Base-by-base conservation (phyloP, 2,797 vertebrate genomes). In the Hafferia zeledoni region DNA sequence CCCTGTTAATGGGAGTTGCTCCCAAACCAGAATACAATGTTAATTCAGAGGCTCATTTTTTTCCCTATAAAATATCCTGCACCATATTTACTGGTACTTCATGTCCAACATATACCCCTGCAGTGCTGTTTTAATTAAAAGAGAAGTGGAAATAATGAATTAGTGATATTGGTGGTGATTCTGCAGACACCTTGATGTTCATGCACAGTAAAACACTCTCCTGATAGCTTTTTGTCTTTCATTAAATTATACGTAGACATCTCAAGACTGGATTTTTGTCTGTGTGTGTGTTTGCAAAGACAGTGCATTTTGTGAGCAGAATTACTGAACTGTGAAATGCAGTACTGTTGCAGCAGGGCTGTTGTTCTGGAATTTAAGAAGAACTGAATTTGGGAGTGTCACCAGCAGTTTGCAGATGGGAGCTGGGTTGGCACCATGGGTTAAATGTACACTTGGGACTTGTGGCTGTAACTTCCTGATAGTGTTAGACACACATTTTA, bases 71-170 rank as follows among this genome's bases (percentile, higher is more conserved):
- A 95, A 85, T 70, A 71, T n/a, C 33, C 80, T 47, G 78, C 64
- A 76, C 47, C 35, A 18, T 33, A 59, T 92, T 95, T 91, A 52
- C 81, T 82, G 94, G 39, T 91, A 75, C n/a, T 82, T 70, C 0
- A 0, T 22, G 85, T 90, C 86, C 88, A 94, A 49, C 65, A 15
- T 39, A 57, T 69, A 89, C 39, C 33, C 75, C 75, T 87, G 87
- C 82, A 91, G 82, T 80, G 61, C 28, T 92, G 50, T 89, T 95
- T 76, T 91, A 87, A 69, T 96, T 91, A 95, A 94, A 95, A 82
- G 69, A 82, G 67, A 94, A 95, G 89, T 89, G 76, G 78, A 80
- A 92, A 43, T 87, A 91, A 68, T 68, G 52, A 89, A 71, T 92
- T 92, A 57, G 83, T 94, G 60, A 75, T 88, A 50, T 64, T 85